Evolutionary conservation across 2,888 invertebrate genomes (phyloP).

Genomic region (Lasius platythorax): DNA sequence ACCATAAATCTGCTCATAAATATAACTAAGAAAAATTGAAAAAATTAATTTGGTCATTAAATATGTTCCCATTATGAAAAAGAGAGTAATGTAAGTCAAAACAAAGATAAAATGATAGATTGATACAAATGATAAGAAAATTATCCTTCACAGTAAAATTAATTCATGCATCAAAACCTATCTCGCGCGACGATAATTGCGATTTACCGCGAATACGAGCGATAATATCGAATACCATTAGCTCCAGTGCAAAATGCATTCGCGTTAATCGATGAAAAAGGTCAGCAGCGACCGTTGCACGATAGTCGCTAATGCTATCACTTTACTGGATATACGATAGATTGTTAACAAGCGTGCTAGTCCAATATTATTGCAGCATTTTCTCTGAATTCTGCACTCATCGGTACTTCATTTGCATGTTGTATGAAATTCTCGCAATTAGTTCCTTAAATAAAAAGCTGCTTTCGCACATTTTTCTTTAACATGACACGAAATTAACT

Average conservation of each 20-base stretch:
- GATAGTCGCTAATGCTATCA: neutral
- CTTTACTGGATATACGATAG: slow-evolving; percentile 30
- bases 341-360: slow-evolving; percentile 24
- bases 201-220: slow-evolving; percentile 15
- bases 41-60: neutral
- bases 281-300: neutral
- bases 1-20: neutral
- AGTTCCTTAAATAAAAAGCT: neutral
- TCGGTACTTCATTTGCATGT: slow-evolving; percentile 6
- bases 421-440: neutral
- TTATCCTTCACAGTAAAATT: neutral
- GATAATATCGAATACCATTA: slow-evolving; percentile 30
- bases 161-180: neutral
- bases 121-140: slow-evolving; percentile 2
- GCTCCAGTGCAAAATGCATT: slow-evolving; percentile 21
- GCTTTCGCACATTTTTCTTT: neutral
- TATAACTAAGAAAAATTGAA: neutral
- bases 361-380: slow-evolving; percentile 13
- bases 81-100: neutral
- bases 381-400: neutral
- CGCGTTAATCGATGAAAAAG: slow-evolving; percentile 40
- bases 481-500: slow-evolving; percentile 1
- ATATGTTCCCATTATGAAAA: neutral
- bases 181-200: slow-evolving; percentile 14
- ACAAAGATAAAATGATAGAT: neutral